Base-by-base conservation (phyloP, 1,140 invertebrate species). In the Philaenus spumarius region DNA sequence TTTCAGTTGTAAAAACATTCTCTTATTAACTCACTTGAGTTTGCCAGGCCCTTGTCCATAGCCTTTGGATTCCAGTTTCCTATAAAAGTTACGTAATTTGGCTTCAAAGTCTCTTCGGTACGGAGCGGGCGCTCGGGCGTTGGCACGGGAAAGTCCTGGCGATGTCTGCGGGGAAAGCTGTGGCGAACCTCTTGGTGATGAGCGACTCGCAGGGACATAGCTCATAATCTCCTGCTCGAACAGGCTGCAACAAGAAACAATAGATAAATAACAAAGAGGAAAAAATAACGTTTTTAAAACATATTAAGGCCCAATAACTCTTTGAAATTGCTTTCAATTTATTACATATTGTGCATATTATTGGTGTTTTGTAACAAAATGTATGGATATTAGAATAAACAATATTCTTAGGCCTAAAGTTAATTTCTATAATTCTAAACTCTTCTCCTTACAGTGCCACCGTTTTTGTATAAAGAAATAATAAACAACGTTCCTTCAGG, bases 201-300 rank as follows among this genome's bases (percentile, higher is more conserved):
- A 26, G 12, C 59, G 59, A 23, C 59, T 57, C 11, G 87, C 85
- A 61, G 93, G 93, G 68, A 96, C 89, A 76, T 95, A 96, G 55
- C 91, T 94, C 93, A 96, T 96, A 68, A 97, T 96, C 80, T 97
- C 94, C 81, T 96, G 90, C 73, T 97, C 93, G 79, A 96, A 97
- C 65, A 96, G 82, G 80, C 93, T 95, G 80, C 30, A 83, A 81
- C 62, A 68, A 65, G 69, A 67, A 69, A 55, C 20, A 23, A 61
- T 48, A 12, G n/a, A n/a, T n/a, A n/a, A n/a, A n/a, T n/a, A n/a
- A n/a, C n/a, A 39, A 58, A 53, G 37, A 57, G 60, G 9, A 53
- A 26, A 35, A 60, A 62, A 55, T 35, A 20, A 4, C 48, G 26
- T 20, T 30, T 55, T 54, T 46, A 19, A 23, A 40, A 51, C 37